A percentile compares a stretch with the other conserved stretches of the same genome.
Evolutionary conservation across 2,888 invertebrate species (phyloP).

Genomic region (Neelides folsomi): DNA sequence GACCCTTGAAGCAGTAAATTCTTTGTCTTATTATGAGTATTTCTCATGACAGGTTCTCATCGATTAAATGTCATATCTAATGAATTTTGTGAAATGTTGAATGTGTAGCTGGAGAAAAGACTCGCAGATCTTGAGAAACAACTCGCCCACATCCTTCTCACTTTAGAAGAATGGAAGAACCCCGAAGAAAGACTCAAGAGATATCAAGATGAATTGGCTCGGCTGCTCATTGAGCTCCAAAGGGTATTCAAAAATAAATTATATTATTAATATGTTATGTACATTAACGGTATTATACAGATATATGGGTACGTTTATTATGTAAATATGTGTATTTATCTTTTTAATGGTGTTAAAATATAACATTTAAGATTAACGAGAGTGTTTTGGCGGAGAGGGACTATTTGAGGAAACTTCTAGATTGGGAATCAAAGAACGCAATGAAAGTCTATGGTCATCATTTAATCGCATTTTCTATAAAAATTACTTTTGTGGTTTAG

Average conservation of each 20-base stretch:
- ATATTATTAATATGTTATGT: neutral
- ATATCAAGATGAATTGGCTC: constrained; percentile 21
- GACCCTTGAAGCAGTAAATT: constrained; percentile 24
- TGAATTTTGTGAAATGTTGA: neutral
- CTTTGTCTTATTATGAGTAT: too few relatives aligned
- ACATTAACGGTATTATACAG: neutral
- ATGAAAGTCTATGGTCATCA: constrained; percentile 3
- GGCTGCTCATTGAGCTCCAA: constrained; percentile 13
- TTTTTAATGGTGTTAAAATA: neutral
- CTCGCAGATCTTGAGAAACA: constrained; percentile 15
- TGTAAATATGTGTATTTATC: neutral
- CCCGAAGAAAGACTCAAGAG: constrained; percentile 18
- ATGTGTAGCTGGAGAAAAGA: constrained; percentile 4
- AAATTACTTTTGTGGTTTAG: too few relatives aligned
- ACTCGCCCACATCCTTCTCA: constrained; percentile 16
- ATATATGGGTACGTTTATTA: neutral
- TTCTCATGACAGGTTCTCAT: too few relatives aligned
- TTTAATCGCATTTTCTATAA: too few relatives aligned
- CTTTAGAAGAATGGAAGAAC: constrained; percentile 25
- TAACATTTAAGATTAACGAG: constrained; percentile 18
- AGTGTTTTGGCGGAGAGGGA: constrained; percentile 24
- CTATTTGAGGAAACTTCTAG: constrained; percentile 18
- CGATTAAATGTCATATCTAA: neutral
- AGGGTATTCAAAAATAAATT: constrained; percentile 12
- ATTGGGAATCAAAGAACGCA: constrained; percentile 28